Evolutionary conservation across 2,888 invertebrate species (phyloP).

Genomic region (Tipula lateralis): DNA sequence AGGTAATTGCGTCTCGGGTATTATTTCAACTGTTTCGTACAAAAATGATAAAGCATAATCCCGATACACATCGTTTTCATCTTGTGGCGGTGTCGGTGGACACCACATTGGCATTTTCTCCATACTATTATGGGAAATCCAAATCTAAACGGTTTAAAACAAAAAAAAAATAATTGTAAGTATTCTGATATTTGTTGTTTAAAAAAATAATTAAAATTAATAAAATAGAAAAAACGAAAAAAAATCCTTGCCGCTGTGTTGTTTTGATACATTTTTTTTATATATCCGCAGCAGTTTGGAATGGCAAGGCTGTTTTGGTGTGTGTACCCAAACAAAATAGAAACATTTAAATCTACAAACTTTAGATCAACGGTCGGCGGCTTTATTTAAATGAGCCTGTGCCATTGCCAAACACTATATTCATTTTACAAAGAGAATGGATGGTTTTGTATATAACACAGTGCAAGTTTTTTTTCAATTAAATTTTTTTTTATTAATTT

Average conservation of each 20-base stretch:
- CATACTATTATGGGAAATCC: constrained; percentile 66
- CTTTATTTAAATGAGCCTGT: constrained; percentile 36
- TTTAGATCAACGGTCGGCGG: constrained; percentile 32
- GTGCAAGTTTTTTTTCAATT: constrained; percentile 35
- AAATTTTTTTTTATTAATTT: constrained; percentile 31
- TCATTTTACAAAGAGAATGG: not conserved
- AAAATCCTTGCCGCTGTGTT: constrained; percentile 39
- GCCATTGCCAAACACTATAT: constrained; percentile 41
- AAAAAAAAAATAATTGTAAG: not conserved
- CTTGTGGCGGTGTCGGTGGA: constrained; percentile 93
- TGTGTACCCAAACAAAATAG: constrained; percentile 41
- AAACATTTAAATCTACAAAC: not conserved
- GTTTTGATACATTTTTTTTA: constrained; percentile 32
- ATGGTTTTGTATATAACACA: constrained; percentile 30
- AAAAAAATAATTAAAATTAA: not conserved
- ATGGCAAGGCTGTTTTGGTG: constrained; percentile 66
- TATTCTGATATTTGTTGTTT: constrained; percentile 33
- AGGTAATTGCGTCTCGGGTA: constrained; percentile 75
- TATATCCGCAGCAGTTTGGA: constrained; percentile 56
- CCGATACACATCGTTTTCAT: constrained; percentile 87
- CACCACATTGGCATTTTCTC: constrained; percentile 90
- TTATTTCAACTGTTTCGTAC: constrained; percentile 65
- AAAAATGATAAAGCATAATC: constrained; percentile 80
- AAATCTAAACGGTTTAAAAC: constrained; percentile 56
- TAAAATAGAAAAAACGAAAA: not conserved